Evolutionary conservation across 2,113 vertebrate species (phyloP).

Genomic region (Gallinago paraguaiae): DNA sequence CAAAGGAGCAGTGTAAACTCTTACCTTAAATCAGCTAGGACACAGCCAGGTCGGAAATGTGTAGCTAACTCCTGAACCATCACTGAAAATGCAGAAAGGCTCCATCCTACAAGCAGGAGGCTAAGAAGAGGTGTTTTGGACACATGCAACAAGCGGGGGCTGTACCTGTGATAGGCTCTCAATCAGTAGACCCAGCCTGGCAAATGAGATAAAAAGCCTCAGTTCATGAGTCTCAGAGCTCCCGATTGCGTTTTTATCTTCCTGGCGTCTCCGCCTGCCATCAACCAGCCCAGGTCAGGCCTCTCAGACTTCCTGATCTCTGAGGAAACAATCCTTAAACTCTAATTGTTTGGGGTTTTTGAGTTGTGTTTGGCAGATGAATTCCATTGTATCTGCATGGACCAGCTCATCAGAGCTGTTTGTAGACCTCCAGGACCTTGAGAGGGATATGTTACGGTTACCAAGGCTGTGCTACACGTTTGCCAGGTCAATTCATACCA

Average conservation of each 20-base stretch:
- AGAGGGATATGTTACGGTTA: neutral
- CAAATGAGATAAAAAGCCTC: neutral
- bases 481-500: neutral
- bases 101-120: rapidly evolving
- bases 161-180: neutral
- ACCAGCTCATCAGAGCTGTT: neutral
- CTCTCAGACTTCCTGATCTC: neutral
- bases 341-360: neutral
- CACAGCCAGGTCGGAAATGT: neutral
- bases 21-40: neutral
- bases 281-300: neutral
- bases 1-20: neutral
- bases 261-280: neutral
- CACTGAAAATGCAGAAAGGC: neutral
- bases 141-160: neutral
- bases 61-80: neutral
- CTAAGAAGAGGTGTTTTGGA: neutral
- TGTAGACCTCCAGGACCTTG: neutral
- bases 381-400: neutral
- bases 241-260: neutral
- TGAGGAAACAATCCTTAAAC: neutral
- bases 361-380: neutral
- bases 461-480: neutral
- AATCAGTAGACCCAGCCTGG: neutral
- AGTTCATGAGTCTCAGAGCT: neutral